These are phyloP conservation scores for Pocillopora grandis DNA, from an alignment of 92 coral and sea anemone genomes.

Conservation along the genomic window DNA sequence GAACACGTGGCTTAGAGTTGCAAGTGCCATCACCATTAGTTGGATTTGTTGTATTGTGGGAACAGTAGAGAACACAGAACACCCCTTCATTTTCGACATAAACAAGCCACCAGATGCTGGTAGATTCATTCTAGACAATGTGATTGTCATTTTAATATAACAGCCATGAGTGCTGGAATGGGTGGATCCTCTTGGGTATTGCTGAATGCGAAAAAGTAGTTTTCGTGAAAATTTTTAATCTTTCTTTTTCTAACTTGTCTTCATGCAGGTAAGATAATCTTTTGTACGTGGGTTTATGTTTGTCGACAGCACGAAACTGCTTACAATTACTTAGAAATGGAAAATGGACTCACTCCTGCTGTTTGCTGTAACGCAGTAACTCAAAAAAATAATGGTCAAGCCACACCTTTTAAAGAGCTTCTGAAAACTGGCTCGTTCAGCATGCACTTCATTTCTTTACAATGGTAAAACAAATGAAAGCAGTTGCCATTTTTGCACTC, in stretches of 20 bases:
- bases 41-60: conserved; percentile 42
- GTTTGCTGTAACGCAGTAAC: neutral
- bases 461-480: conserved; percentile 45
- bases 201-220: conserved; percentile 29
- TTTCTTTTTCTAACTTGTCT: conserved; percentile 21
- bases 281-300: no score
- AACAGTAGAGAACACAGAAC: conserved; percentile 55
- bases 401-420: conserved; percentile 48
- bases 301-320: no score
- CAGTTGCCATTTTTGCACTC: conserved; percentile 18
- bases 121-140: conserved; percentile 36
- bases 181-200: conserved; percentile 42
- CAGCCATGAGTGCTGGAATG: conserved; percentile 43
- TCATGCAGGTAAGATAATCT: no score
- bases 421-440: conserved; percentile 39
- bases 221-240: neutral
- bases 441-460: conserved; percentile 25
- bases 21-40: conserved; percentile 43
- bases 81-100: conserved; percentile 45
- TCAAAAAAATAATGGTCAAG: conserved; percentile 12
- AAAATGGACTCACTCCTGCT: neutral
- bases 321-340: neutral
- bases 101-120: conserved; percentile 51
- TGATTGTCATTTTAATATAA: conserved; percentile 41
- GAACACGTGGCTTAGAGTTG: conserved; percentile 47